Evolutionary conservation across 2,797 vertebrate genomes (phyloP), one percentile per base, ranked within the genome.

Genomic region (Staurois parvus): DNA sequence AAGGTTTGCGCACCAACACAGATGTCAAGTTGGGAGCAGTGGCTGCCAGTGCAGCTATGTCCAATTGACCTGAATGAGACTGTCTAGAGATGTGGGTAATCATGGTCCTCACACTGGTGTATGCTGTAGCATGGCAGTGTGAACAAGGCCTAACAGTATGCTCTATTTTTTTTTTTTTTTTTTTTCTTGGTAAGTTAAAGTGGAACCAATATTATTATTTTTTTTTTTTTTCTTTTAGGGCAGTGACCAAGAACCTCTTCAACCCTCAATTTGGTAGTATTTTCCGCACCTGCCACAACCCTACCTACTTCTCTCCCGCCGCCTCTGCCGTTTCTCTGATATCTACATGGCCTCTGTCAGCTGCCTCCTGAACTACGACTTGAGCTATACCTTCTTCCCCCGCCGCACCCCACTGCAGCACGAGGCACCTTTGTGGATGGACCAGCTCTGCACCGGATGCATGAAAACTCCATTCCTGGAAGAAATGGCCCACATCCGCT

Each of bases 191-290:
- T n/a, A n/a, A n/a, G n/a, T n/a, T n/a, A 45, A 13, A 45, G 12
- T 45, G 13, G 13, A 45, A 45, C 12, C 42, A 1, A 0, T 15
- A n/a, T 4, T 37, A 9, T 37, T 37, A 34, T 37, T 37, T 37
- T 1, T 9, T 37, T 37, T 52, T 52, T 72, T 9, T 40, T 3
- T 70, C 21, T 1, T 34, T 34, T 72, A 96, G 96, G 88, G 93
- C 92, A 7, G 91, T 95, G 90, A 95, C 94, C 1, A 96, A 96
- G 93, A 96, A 96, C 91, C 81, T 96, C 72, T 96, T 96, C 92
- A 96, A 96, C 91, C 95, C 96, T 48, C 95, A 96, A 83, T 96
- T 96, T 9, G 96, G 96, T 76, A 96, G 96, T 92, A 96, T 96
- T 89, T 96, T 96, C 91, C 88, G 95, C 59, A 96, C 96, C 0